Evolutionary conservation across 2,888 invertebrate genomes (phyloP).

Genomic region (Hermodice carunculata): DNA sequence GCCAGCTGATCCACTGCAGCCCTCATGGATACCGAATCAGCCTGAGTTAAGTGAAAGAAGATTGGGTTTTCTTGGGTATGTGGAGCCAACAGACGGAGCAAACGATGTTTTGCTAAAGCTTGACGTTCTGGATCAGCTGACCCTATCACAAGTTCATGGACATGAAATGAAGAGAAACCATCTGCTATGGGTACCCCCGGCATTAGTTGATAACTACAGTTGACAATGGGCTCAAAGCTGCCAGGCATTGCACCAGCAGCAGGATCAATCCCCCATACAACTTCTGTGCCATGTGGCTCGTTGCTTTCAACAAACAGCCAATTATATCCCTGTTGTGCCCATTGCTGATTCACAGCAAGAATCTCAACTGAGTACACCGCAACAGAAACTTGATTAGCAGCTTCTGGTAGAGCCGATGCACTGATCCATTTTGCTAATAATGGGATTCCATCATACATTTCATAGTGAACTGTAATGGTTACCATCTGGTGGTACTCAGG

Average conservation of each 20-base stretch:
- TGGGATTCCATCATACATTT: conserved; percentile 43
- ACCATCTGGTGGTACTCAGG: conserved; percentile 30
- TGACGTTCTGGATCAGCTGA: conserved; percentile 35
- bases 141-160: conserved; percentile 35
- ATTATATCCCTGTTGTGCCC: conserved; percentile 22
- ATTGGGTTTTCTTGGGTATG: conserved; percentile 44
- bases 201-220: conserved; percentile 21
- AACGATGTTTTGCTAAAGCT: conserved; percentile 26
- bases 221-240: conserved; percentile 33
- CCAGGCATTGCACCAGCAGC: conserved; percentile 33
- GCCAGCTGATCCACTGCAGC: conserved; percentile 38
- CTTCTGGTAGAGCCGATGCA: background rate
- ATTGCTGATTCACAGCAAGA: conserved; percentile 38
- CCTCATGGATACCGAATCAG: conserved; percentile 17
- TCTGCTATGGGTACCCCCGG: conserved; percentile 3
- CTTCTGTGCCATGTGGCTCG: conserved; percentile 33
- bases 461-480: conserved; percentile 36
- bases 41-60: conserved; percentile 40
- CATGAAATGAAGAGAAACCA: conserved; percentile 32
- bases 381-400: conserved; percentile 21
- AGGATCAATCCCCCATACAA: conserved; percentile 34
- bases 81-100: conserved; percentile 39
- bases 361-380: conserved; percentile 35
- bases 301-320: conserved; percentile 38
- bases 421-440: conserved; percentile 39